Evolutionary conservation across 35 echinoderm and acorn worm genomes (phyloP).

Genomic region (Lytechinus variegatus): DNA sequence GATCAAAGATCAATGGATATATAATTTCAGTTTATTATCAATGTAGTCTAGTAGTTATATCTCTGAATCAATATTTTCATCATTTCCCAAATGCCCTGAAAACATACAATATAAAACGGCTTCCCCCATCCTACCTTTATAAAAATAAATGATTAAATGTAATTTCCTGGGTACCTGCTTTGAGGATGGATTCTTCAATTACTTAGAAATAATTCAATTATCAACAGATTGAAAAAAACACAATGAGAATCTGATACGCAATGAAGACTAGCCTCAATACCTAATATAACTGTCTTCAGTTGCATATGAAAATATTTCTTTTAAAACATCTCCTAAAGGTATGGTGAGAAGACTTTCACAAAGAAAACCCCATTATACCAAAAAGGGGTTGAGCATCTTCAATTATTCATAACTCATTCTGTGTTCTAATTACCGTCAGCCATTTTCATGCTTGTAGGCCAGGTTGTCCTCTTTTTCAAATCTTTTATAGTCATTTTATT

Average conservation of each 20-base stretch:
- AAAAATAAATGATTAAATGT: not conserved
- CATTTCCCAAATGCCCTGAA: too few relatives aligned
- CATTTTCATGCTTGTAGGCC: not conserved
- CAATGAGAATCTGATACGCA: not conserved
- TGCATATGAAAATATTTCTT: not conserved
- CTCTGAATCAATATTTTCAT: too few relatives aligned
- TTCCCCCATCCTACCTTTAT: not conserved
- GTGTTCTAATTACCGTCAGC: not conserved
- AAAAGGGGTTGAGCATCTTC: not conserved
- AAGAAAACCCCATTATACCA: not conserved
- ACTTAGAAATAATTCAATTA: not conserved
- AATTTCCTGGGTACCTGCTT: not conserved
- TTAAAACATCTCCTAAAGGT: not conserved
- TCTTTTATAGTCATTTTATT: not conserved
- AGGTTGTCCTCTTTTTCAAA: not conserved
- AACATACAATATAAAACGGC: not conserved
- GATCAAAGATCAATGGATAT: too few relatives aligned
- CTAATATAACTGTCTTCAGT: not conserved
- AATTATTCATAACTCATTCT: slow-evolving; percentile 6
- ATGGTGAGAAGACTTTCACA: not conserved
- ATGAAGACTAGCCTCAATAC: not conserved
- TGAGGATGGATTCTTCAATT: not conserved
- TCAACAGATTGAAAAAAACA: not conserved
- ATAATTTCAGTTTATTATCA: too few relatives aligned
- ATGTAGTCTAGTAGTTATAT: too few relatives aligned